Percentiles rank a stretch among this genome's conserved stretches.
These are phyloP conservation scores for Drosophila pseudoananassae DNA, from an alignment of 1,140 invertebrate genomes.

Conservation along the genomic window DNA sequence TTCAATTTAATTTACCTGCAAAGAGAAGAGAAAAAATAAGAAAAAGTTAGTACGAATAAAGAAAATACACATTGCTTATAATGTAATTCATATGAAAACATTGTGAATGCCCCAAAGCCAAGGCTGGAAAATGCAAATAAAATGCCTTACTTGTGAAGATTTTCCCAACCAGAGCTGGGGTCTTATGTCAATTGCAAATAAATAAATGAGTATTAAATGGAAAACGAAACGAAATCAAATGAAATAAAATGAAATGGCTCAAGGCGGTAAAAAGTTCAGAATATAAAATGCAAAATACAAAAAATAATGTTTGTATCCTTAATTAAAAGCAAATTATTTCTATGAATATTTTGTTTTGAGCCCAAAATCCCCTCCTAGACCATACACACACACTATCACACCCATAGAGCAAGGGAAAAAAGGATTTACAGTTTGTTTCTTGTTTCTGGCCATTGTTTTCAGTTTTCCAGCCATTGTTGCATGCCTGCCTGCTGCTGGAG, in stretches of 20 bases:
- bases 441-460: constrained; percentile 45
- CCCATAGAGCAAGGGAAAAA: background rate
- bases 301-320: constrained; percentile 45
- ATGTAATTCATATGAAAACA: background rate
- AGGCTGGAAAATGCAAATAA: background rate
- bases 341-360: constrained; percentile 71
- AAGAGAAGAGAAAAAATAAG: background rate
- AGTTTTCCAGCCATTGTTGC: constrained; percentile 33
- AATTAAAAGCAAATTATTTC: constrained; percentile 78
- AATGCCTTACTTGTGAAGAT: background rate
- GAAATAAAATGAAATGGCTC: constrained; percentile 26
- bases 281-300: too few relatives aligned
- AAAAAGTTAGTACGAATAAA: constrained; percentile 9
- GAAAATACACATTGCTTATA: background rate
- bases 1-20: constrained; percentile 28
- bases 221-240: constrained; percentile 31
- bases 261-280: constrained; percentile 4
- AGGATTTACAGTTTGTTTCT: constrained; percentile 32
- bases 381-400: constrained; percentile 4
- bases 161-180: background rate
- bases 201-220: constrained; percentile 61
- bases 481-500: constrained; percentile 27
- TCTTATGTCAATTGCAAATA: constrained; percentile 15
- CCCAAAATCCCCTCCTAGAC: constrained; percentile 7
- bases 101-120: background rate